phyloP scores from a whole-genome alignment of 2,797 vertebrate genomes.

The Karalla daura region DNA sequence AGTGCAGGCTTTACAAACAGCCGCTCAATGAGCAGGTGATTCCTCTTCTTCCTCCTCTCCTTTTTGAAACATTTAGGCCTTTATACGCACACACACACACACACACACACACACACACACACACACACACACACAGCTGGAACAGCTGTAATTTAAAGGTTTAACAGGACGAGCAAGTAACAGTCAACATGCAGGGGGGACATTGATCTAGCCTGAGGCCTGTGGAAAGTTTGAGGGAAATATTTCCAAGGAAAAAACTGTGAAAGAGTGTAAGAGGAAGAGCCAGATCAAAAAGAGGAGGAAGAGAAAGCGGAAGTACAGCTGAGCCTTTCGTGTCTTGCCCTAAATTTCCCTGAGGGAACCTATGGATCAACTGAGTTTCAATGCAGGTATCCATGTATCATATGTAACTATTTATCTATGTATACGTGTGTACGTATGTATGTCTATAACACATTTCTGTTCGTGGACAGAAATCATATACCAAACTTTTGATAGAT shows the following conservation, averaged over 20 bases:
- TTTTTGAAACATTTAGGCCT: conserved; percentile 30
- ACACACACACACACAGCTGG: conserved; percentile 44
- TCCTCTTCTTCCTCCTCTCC: neutral
- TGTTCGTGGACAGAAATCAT: too few relatives aligned
- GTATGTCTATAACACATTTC: too few relatives aligned
- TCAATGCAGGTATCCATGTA: too few relatives aligned
- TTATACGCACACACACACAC: conserved; percentile 45
- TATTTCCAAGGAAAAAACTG: conserved; percentile 26
- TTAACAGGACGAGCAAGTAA: conserved; percentile 66
- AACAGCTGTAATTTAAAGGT: conserved; percentile 60
- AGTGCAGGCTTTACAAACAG: conserved; percentile 74
- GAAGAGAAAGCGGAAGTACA: too few relatives aligned
- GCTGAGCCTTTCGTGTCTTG: too few relatives aligned
- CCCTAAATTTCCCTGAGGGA: too few relatives aligned
- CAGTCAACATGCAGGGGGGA: conserved; percentile 51
- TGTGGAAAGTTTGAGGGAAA: conserved; percentile 49
- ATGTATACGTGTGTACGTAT: too few relatives aligned
- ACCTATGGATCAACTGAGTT: too few relatives aligned
- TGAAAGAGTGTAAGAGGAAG: conserved; percentile 40
- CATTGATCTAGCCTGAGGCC: conserved; percentile 63
- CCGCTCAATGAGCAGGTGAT: conserved; percentile 50
- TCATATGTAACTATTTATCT: too few relatives aligned
- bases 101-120: conserved; percentile 34
- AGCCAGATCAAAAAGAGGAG: neutral
- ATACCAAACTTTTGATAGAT: too few relatives aligned